phyloP scores from a whole-genome alignment of 2,888 invertebrate genomes.

The Cremastobaeus sp. region DNA sequence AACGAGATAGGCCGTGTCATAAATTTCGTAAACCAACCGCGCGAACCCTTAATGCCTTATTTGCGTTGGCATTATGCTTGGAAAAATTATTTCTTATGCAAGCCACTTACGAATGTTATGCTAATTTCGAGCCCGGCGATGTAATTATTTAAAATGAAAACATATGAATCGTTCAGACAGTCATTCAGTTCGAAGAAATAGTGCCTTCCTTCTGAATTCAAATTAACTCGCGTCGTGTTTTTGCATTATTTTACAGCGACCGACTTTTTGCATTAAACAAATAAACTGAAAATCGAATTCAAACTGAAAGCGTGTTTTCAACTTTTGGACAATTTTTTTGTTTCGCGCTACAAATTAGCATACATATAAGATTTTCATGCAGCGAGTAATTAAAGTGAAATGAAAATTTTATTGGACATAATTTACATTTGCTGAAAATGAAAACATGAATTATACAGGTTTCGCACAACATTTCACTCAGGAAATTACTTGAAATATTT shows the following conservation, averaged over 20 bases:
- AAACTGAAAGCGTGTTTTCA: no score
- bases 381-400: no score
- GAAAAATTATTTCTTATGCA: conserved; percentile 28
- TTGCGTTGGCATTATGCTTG: conserved; percentile 21
- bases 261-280: no score
- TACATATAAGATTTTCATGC: no score
- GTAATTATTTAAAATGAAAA: conserved; percentile 7
- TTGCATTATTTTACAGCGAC: no score
- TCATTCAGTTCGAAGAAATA: neutral
- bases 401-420: no score
- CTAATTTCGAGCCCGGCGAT: conserved; percentile 9
- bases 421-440: no score
- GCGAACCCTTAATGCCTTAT: conserved; percentile 35
- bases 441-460: neutral
- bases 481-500: neutral
- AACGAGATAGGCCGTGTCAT: conserved; percentile 40
- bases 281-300: no score
- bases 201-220: neutral
- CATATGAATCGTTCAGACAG: neutral
- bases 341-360: no score
- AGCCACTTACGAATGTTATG: conserved; percentile 20
- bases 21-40: conserved; percentile 45
- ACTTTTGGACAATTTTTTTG: no score
- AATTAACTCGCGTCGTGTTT: no score
- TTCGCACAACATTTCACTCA: neutral